Base-by-base conservation (phyloP, 2,888 invertebrate genomes). In the Megamerina dolium region DNA sequence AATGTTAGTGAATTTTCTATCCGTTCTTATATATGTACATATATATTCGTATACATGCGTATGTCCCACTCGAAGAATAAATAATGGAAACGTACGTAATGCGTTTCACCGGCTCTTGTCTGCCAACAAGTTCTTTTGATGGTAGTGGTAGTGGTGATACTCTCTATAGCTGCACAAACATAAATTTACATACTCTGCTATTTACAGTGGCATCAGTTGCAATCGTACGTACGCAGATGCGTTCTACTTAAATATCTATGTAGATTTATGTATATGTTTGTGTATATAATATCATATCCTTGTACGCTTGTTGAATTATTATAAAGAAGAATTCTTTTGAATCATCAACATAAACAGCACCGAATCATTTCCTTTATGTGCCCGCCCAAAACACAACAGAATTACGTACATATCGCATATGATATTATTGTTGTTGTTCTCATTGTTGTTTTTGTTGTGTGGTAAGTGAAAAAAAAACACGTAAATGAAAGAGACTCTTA, bases 201-300 rank as follows among this genome's bases (percentile, higher is more conserved):
- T 21, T 33, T 40, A 35, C 40, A 45, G 45, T 45, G 36, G 45
- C 40, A 45, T 40, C 37, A 37, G 45, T 45, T 45, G 45, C 45
- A 40, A 30, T 45, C 37, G 17, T 36, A 18, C n/a, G n/a, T n/a
- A n/a, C 19, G 34, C n/a, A 10, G 17, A 9, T 3, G 16, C 5
- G 10, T 8, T 5, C 9, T 5, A n/a, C 10, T 27, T 10, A 32
- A 33, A 40, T 32, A 8, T 12, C 17, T 20, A 32, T 34, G 23
- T 35, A 6, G 27, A n/a, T 34, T 34, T 31, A 10, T 6, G 17
- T 18, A 12, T 37, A 13, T 12, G 32, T 32, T 41, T 2, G 26
- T 34, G 23, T 37, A n/a, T 38, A 30, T 40, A 37, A 29, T 41
- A 41, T 37, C 30, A 10, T 36, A 31, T 9, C 27, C 19, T 36